Percentiles rank a stretch among this genome's conserved stretches.
Evolutionary conservation across 2,888 invertebrate species (phyloP).

Genomic region (Listrodromus nycthemerus): DNA sequence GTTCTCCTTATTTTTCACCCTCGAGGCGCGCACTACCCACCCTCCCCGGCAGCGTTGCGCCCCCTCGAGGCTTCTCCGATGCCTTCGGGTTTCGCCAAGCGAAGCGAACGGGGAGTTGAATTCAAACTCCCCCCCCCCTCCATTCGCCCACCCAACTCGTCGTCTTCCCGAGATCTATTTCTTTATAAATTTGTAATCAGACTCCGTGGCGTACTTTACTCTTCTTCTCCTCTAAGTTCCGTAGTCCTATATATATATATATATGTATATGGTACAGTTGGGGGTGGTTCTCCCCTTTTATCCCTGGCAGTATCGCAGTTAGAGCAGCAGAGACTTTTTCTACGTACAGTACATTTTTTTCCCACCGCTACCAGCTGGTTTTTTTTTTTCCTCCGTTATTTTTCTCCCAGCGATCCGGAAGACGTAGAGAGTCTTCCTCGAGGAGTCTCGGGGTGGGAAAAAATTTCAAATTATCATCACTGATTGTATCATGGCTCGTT

Average conservation of each 20-base stretch:
- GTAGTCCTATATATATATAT: constrained; percentile 39
- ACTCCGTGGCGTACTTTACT: constrained; percentile 68
- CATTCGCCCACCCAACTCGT: constrained; percentile 48
- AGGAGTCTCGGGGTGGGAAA: constrained; percentile 1
- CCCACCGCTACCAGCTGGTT: constrained; percentile 2
- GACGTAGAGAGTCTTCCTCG: constrained; percentile 6
- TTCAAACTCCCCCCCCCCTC: constrained; percentile 66
- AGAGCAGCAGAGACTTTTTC: constrained; percentile 32
- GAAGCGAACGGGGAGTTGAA: constrained; percentile 65
- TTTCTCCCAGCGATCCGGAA: neutral
- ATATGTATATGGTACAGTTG: constrained; percentile 3
- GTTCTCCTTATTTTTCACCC: constrained; percentile 66
- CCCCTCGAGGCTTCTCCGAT: constrained; percentile 51
- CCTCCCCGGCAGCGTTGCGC: constrained; percentile 49
- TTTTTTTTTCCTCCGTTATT: constrained; percentile 23
- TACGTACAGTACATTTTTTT: constrained; percentile 21
- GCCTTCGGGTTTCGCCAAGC: constrained; percentile 57
- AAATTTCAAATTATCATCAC: constrained; percentile 13
- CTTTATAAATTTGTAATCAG: constrained; percentile 79
- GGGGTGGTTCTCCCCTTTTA: constrained; percentile 12
- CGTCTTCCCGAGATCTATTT: constrained; percentile 74
- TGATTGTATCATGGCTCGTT: constrained; percentile 1
- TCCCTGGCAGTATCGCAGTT: constrained; percentile 10
- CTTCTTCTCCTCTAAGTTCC: constrained; percentile 57
- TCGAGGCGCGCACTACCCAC: constrained; percentile 36